Evolutionary conservation across 2,797 vertebrate genomes (phyloP).

Genomic region (Hephaestus fuliginosus): DNA sequence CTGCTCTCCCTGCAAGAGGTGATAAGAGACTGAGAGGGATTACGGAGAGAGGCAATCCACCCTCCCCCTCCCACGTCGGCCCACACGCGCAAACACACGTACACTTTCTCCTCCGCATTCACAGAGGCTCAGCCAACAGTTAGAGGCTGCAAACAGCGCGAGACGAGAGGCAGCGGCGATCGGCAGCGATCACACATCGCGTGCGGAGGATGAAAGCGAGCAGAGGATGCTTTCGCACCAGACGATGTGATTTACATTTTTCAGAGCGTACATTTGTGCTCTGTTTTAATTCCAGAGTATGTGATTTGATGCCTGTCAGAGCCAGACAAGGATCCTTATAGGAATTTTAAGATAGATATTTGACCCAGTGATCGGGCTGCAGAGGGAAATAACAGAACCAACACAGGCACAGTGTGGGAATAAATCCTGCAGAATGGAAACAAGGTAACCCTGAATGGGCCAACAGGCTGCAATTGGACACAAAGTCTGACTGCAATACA

Average conservation of each 20-base stretch:
- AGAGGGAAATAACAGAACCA: not conserved
- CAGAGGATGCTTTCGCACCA: conserved; percentile 21
- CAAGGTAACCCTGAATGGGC: conserved; percentile 1
- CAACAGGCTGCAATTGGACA: conserved; percentile 18
- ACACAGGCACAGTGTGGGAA: conserved; percentile 10
- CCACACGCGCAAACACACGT: conserved; percentile 1
- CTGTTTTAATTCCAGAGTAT: not conserved
- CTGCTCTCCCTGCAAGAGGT: conserved; percentile 60
- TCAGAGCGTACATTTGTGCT: not conserved
- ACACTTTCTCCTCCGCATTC: conserved; percentile 35
- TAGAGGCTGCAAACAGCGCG: not conserved
- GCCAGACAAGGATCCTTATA: not conserved
- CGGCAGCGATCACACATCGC: not conserved
- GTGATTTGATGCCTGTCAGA: not conserved
- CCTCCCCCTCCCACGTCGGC: conserved; percentile 4
- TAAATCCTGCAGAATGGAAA: conserved; percentile 30
- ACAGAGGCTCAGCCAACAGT: conserved; percentile 26
- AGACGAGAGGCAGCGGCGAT: not conserved
- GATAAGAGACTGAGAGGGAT: conserved; percentile 71
- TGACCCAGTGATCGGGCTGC: not conserved
- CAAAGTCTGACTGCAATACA: conserved; percentile 28
- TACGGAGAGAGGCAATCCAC: conserved; percentile 43
- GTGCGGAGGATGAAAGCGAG: not conserved
- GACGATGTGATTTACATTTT: conserved; percentile 6
- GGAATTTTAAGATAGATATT: conserved; percentile 16